phyloP scores from a whole-genome alignment of 2,113 vertebrate genomes.

The Lophochroa leadbeateri region DNA sequence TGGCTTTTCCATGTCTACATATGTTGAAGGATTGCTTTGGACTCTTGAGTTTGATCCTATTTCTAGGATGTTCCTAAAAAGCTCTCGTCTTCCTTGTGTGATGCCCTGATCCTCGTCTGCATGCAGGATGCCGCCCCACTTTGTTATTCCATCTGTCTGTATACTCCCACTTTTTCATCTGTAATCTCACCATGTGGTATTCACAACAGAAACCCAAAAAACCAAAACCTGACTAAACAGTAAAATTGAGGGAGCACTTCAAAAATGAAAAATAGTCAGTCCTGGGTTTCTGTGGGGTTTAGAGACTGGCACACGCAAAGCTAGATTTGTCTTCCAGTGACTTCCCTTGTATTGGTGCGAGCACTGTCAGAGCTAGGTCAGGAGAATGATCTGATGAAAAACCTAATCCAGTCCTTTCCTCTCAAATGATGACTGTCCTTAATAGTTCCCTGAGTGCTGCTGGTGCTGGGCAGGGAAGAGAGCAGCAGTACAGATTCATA shows the following conservation, averaged over 20 bases:
- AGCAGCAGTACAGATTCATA: not conserved
- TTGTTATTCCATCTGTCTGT: not conserved
- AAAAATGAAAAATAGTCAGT: not conserved
- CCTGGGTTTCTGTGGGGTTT: not conserved
- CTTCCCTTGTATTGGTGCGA: not conserved
- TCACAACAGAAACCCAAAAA: not conserved
- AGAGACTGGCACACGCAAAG: not conserved
- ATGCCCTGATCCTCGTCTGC: not conserved
- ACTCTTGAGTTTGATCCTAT: not conserved
- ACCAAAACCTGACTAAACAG: not conserved
- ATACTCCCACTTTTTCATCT: not conserved
- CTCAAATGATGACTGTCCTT: not conserved
- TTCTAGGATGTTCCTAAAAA: not conserved
- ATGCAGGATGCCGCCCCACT: not conserved
- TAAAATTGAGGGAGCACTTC: not conserved
- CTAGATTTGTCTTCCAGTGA: not conserved
- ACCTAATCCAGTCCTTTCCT: not conserved
- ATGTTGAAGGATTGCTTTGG: not conserved
- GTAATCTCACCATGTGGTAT: not conserved
- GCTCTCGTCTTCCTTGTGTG: not conserved
- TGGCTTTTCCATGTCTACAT: not conserved
- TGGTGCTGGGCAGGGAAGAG: not conserved
- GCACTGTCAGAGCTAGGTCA: not conserved
- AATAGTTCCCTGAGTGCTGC: not conserved
- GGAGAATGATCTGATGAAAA: not conserved